phyloP scores from a whole-genome alignment of 2,113 vertebrate species.

The Sialia sialis region DNA sequence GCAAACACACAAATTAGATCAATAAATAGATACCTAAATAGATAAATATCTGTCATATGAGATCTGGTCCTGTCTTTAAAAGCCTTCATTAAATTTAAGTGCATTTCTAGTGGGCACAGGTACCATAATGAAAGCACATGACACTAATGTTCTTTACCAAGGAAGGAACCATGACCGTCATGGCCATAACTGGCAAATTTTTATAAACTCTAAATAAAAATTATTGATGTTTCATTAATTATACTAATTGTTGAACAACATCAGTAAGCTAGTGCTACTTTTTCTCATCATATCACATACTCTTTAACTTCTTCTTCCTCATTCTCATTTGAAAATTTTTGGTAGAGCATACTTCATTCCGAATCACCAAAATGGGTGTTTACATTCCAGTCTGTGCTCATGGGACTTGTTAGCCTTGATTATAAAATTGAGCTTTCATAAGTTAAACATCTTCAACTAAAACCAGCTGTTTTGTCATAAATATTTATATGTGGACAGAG shows the following conservation, averaged over 20 bases:
- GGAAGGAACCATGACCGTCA: background rate
- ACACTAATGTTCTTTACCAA: background rate
- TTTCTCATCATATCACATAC: fast-evolving
- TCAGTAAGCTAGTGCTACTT: background rate
- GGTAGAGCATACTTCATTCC: background rate
- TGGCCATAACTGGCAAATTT: background rate
- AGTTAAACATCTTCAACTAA: background rate
- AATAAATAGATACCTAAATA: constrained; percentile 58
- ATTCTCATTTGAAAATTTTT: background rate
- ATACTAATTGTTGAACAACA: background rate
- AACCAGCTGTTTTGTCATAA: background rate
- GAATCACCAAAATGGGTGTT: background rate
- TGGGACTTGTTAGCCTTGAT: background rate
- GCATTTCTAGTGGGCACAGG: background rate
- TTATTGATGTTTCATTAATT: background rate
- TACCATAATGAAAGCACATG: background rate
- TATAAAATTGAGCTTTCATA: background rate
- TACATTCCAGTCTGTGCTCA: background rate
- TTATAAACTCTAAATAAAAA: background rate
- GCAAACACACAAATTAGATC: constrained; percentile 58
- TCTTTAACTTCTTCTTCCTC: background rate
- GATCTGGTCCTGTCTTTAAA: background rate
- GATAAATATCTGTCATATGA: constrained; percentile 48
- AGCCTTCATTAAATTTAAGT: background rate
- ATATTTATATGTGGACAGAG: background rate